Base-by-base conservation (phyloP, 2,113 vertebrate species). In the Sarotherodon lohbergeri region DNA sequence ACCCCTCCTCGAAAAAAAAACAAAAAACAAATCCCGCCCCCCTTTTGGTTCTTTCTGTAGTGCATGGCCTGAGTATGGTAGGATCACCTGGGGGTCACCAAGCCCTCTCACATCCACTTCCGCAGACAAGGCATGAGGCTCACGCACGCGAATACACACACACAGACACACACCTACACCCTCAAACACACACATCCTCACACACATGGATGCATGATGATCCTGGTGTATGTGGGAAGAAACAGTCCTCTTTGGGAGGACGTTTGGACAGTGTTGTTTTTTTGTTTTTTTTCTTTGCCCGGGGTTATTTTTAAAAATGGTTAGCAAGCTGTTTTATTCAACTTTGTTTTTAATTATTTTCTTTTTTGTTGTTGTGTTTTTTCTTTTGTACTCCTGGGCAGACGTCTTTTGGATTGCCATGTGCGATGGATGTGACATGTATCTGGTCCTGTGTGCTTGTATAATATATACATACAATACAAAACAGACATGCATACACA, bases 41-140 rank as follows among this genome's bases (percentile, higher is more conserved):
- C 94, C 71, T 81, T 82, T 57, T 86, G 94, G 96, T 95, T 96
- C 81, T 96, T 95, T 95, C 95, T 95, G 91, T 97, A 97, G 96
- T 97, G 97, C 97, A 98, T 97, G 97, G 96, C 97, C 98, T 97
- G 97, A 98, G 97, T 97, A 98, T 98, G 97, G 97, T 97, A 95
- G 97, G 97, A 97, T 97, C 97, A 97, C 96, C 90, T 34, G 83
- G 89, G 87, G 88, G 86, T 39, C 43, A 11, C 63, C 88, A 55
- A 29, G 2, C 71, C 85, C 82, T 88, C 79, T 76, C 92, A 91
- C 55, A 81, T 89, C 76, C 90, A 93, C 87, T 81, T 90, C 90
- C 6, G 56, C 91, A 94, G 86, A 93, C 91, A 88, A 94, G 94
- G 95, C 95, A 95, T 95, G 95, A 95, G 93, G 94, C 92, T 93